phyloP scores from a whole-genome alignment of 2,888 invertebrate genomes.

The Synanthedon andrenaeformis region DNA sequence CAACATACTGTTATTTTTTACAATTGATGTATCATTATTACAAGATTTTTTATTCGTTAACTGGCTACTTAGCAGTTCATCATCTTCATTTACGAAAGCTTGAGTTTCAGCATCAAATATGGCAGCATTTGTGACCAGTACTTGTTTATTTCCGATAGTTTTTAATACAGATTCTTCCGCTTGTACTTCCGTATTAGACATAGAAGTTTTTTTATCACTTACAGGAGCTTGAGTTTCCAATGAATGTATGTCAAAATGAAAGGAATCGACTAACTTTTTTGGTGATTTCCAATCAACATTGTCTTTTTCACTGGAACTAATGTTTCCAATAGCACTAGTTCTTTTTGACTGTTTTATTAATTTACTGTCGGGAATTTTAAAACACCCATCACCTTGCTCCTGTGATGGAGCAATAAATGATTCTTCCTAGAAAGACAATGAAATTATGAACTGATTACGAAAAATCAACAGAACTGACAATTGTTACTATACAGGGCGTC shows the following conservation, averaged over 20 bases:
- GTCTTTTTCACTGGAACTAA: conserved; percentile 36
- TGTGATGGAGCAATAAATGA: conserved; percentile 45
- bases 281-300: conserved; percentile 43
- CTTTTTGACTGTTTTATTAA: conserved; percentile 37
- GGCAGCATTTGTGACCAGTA: conserved; percentile 20
- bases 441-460: neutral
- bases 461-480: no score
- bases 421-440: conserved; percentile 41
- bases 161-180: conserved; percentile 9
- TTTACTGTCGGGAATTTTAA: conserved; percentile 28
- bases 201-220: neutral
- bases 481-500: no score
- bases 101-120: conserved; percentile 14
- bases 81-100: no score
- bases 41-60: no score
- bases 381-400: conserved; percentile 19
- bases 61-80: no score
- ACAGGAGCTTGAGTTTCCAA: conserved; percentile 35
- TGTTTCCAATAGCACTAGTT: conserved; percentile 32
- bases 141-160: conserved; percentile 28
- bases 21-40: no score
- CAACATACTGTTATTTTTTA: no score
- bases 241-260: conserved; percentile 15
- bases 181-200: conserved; percentile 9
- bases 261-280: conserved; percentile 33